Evolutionary conservation across 2,888 invertebrate species (phyloP).

Genomic region (Trypoxylon attenuatum): DNA sequence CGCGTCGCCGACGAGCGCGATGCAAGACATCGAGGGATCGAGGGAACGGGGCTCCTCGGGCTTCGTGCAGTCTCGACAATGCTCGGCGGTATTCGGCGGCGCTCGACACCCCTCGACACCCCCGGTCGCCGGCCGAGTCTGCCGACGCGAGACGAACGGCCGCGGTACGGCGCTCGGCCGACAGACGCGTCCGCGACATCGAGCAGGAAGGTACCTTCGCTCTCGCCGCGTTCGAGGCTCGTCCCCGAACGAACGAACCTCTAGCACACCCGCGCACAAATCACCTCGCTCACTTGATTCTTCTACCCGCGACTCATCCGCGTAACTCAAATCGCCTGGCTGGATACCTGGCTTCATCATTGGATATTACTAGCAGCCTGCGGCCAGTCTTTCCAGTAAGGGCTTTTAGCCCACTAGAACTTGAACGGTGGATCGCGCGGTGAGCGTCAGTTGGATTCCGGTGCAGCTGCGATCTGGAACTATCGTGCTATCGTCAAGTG

Average conservation of each 20-base stretch:
- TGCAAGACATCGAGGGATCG: constrained; percentile 28
- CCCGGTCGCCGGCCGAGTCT: constrained; percentile 50
- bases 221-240: constrained; percentile 5
- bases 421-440: too few species aligned
- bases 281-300: too few species aligned
- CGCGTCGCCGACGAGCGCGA: constrained; percentile 32
- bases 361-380: background rate
- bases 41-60: constrained; percentile 28
- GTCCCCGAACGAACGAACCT: constrained; percentile 19
- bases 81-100: constrained; percentile 59
- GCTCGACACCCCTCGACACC: constrained; percentile 60
- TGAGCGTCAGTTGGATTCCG: too few species aligned
- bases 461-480: too few species aligned
- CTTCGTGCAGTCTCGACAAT: constrained; percentile 54
- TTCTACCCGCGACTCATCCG: background rate
- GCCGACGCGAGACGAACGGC: constrained; percentile 65
- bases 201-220: constrained; percentile 50
- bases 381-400: too few species aligned
- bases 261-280: constrained; percentile 4
- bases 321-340: background rate
- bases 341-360: background rate
- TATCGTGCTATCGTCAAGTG: too few species aligned
- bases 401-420: too few species aligned
- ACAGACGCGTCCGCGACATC: constrained; percentile 73
- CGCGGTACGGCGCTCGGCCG: constrained; percentile 63